Base-by-base conservation (phyloP, 2,797 vertebrate genomes). In the Gymnothorax reevesii region DNA sequence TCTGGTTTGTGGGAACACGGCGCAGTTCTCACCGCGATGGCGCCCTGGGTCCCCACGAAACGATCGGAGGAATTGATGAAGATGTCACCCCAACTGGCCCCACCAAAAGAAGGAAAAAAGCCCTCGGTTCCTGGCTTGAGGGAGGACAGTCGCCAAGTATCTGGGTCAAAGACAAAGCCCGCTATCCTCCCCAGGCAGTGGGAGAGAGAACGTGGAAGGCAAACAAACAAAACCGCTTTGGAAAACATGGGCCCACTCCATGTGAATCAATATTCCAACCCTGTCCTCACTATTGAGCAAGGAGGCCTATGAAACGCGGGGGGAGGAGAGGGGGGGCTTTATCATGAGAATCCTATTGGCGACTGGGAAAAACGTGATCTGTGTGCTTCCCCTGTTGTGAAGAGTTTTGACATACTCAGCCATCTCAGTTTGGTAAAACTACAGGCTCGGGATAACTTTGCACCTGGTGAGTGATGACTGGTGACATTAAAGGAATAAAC, bases 261-360 rank as follows among this genome's bases (percentile, higher is more conserved):
- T 69, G 82, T 94, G 93, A 96, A 95, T 94, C 94, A 95, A 95
- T 94, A 96, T 94, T 94, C 95, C 93, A 90, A 90, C 90, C 93
- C 88, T 80, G 92, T 88, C 90, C 92, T 93, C 91, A 87, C 91
- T 87, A 87, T 92, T 92, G 92, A 92, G 93, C 89, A 93, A 94
- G 86, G 89, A 90, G 93, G 93, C 92, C 92, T 93, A 87, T 86
- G 80, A 71, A 83, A 82, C 33, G 57, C 77, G 77, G 57, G 77
- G 59, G 83, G 91, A 92, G 92, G 90, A 91, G 92, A 90, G 87
- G 90, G 87, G 90, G 90, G 90, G 92, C 92, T 90, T 84, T 91
- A 87, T 91, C 90, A 90, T 86, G 85, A 89, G 90, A 90, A 89
- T 92, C 90, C 93, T 87, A 92, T 93, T 94, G 93, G 92, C 92